Conservation (phyloP, 1,140 invertebrate genomes). For the Plutomurus gul region DNA sequence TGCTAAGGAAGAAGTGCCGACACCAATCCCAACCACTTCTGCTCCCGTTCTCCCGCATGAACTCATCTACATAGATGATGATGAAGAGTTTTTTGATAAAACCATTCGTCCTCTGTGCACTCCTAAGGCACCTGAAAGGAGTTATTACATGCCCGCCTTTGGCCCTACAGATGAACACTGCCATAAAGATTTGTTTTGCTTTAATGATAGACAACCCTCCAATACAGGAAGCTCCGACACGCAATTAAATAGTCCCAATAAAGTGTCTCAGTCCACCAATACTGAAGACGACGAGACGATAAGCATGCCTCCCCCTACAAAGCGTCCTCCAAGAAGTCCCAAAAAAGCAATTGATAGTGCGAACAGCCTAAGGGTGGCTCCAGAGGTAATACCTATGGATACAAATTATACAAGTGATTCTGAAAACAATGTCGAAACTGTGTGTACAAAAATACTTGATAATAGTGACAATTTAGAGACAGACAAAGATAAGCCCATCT, state of each 20-base stretch:
- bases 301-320: constrained; percentile 8
- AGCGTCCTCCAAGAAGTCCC: constrained; percentile 29
- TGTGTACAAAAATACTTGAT: too few species aligned
- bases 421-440: too few species aligned
- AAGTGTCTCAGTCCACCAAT: constrained; percentile 1
- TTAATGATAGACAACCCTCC: not conserved
- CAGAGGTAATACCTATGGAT: not conserved
- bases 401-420: too few species aligned
- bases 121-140: not conserved
- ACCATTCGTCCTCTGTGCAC: not conserved
- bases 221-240: not conserved
- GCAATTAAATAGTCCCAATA: not conserved
- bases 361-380: not conserved
- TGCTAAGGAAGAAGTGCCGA: not conserved
- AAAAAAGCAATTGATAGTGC: not conserved
- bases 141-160: constrained; percentile 1
- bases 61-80: not conserved
- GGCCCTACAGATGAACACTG: not conserved
- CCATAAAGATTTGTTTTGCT: not conserved
- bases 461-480: not conserved
- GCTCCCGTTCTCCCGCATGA: too few species aligned
- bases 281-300: not conserved
- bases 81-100: constrained; percentile 6
- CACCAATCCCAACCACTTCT: too few species aligned
- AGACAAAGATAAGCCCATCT: not conserved